phyloP scores from a whole-genome alignment of 2,888 invertebrate species.

The Archips xylosteana region DNA sequence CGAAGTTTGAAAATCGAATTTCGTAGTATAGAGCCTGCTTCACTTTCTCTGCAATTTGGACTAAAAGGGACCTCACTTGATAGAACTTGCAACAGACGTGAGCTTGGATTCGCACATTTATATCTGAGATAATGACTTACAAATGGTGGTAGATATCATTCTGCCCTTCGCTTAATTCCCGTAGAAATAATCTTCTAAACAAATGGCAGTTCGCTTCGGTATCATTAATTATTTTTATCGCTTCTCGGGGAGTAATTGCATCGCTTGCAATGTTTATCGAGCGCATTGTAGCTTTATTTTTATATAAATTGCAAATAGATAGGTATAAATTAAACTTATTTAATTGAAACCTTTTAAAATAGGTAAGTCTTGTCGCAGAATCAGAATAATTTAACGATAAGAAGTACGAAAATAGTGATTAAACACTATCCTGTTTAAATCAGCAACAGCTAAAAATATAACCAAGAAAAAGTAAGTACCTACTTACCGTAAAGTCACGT shows the following conservation, averaged over 20 bases:
- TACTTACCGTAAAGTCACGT: no score
- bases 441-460: not conserved
- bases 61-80: not conserved
- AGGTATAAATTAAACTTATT: not conserved
- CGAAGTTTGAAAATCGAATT: no score
- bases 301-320: constrained; percentile 32
- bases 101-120: constrained; percentile 48
- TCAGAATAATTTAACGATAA: not conserved
- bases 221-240: constrained; percentile 63
- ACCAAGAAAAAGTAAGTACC: no score
- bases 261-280: constrained; percentile 36
- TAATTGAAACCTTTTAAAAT: not conserved
- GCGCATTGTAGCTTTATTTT: constrained; percentile 24
- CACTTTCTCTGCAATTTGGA: not conserved
- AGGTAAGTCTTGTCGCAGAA: not conserved
- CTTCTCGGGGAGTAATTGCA: constrained; percentile 53
- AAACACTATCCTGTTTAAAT: not conserved
- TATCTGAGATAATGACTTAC: constrained; percentile 56
- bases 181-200: constrained; percentile 60
- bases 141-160: constrained; percentile 61
- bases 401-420: not conserved
- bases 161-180: constrained; percentile 53
- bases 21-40: not conserved
- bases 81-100: not conserved
- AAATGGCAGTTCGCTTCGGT: constrained; percentile 60